phyloP scores from a whole-genome alignment of 2,888 invertebrate genomes.

The Exocentrus adspersus region DNA sequence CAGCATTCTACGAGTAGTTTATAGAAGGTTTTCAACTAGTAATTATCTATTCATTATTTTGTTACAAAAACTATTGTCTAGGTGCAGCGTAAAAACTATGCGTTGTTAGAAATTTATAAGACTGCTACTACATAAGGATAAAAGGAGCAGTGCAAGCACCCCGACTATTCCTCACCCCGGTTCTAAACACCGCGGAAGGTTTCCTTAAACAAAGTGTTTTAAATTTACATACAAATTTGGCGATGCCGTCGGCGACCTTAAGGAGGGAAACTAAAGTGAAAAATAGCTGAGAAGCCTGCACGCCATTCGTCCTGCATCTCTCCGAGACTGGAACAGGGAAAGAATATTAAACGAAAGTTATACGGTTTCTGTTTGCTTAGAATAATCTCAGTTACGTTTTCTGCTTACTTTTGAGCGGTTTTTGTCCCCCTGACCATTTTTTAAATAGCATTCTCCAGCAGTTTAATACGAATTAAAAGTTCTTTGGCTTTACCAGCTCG shows the following conservation, averaged over 20 bases:
- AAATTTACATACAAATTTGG: slow-evolving; percentile 56
- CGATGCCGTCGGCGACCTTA: slow-evolving; percentile 38
- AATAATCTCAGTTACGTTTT: slow-evolving; percentile 12
- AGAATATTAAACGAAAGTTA: slow-evolving; percentile 26
- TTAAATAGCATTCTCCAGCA: too few species aligned
- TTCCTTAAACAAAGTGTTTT: slow-evolving; percentile 53
- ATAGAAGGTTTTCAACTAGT: too few species aligned
- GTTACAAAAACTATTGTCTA: too few species aligned
- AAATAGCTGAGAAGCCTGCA: slow-evolving; percentile 44
- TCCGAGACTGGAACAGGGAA: slow-evolving; percentile 22
- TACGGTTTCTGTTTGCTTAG: slow-evolving; percentile 20
- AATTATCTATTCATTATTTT: too few species aligned
- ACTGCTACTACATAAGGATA: too few species aligned
- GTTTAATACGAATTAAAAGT: too few species aligned
- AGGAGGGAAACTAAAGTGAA: slow-evolving; percentile 45
- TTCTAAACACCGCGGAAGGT: slow-evolving; percentile 45
- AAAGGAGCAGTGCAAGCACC: slow-evolving; percentile 27
- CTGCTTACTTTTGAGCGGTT: slow-evolving; percentile 10
- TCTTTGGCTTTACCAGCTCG: neutral
- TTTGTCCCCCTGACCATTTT: neutral
- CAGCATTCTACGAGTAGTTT: too few species aligned
- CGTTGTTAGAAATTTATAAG: too few species aligned
- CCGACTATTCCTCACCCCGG: slow-evolving; percentile 11
- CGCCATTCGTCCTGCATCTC: slow-evolving; percentile 34
- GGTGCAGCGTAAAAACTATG: too few species aligned